Evolutionary conservation across 92 coral and sea anemone genomes (phyloP), one percentile per base, ranked within the genome.

Genomic region (Siderastrea siderea): DNA sequence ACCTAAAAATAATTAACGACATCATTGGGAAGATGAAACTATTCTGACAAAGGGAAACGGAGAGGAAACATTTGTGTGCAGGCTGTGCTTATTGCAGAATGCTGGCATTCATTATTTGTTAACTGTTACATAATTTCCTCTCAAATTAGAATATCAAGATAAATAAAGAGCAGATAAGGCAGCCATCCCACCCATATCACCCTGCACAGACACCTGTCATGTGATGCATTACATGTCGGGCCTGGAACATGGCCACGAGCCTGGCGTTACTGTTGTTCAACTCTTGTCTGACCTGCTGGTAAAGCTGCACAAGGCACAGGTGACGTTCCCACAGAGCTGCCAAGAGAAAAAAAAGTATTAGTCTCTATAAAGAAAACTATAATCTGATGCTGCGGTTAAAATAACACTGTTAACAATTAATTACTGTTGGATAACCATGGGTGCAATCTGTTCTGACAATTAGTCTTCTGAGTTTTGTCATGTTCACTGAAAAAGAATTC

Each of bases 241-340:
- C 98, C 91, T 98, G 98, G 71, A 98, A 92, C 95, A 94, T 96
- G 88, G 95, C 94, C 95, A 98, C 80, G 74, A 98, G 98, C 90
- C 96, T 90, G 89, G 94, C 95, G 92, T 95, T 98, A 95, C 98
- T 95, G 84, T 91, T 87, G 99, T 88, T 88, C 95, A 98, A 91
- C 91, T 98, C 99, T 78, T 92, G 96, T 94, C 99, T 96, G 98
- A 98, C 99, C 99, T 98, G 95, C 96, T 96, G 95, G 90, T 98
- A 96, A 62, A 92, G 94, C 84, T 91, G 94, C 85, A 91, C 93
- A 19, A 97, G 83, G 52, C 88, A 92, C 72, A 93, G 85, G 83
- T 98, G 92, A 58, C 96, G 95, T 80, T 96, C 97, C 99, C 99
- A 98, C 87, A 98, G 80, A 55, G 98, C 99, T 98, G 93, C 17